These are phyloP conservation scores for Telmatochromis sp. DNA, from an alignment of 2,113 vertebrate genomes.

Conservation along the genomic window DNA sequence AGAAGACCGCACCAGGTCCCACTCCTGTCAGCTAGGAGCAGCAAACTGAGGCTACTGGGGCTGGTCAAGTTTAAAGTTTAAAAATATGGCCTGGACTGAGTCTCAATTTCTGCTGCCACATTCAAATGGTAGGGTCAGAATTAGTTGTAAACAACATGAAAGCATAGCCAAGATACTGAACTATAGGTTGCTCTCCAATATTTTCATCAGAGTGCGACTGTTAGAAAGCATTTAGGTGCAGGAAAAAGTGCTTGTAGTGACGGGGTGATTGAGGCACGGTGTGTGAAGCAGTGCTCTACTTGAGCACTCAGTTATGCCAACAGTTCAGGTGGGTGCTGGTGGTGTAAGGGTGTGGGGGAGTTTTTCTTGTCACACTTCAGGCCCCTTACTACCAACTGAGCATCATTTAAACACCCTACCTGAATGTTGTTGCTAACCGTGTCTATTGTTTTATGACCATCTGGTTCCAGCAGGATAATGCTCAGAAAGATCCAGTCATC, in stretches of 20 bases:
- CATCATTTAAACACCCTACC: not conserved
- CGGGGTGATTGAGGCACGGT: not conserved
- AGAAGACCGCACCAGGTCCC: not conserved
- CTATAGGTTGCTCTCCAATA: fast-evolving
- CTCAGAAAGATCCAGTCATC: not conserved
- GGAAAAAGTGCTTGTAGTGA: not conserved
- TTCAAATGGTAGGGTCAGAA: not conserved
- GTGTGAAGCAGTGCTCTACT: not conserved
- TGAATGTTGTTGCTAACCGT: not conserved
- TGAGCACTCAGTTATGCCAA: not conserved
- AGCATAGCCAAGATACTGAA: not conserved
- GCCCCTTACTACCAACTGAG: not conserved
- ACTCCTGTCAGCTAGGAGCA: not conserved
- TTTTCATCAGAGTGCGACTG: not conserved
- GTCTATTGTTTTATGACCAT: not conserved
- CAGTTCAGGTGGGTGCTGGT: not conserved
- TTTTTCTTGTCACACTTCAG: not conserved
- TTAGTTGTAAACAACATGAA: not conserved
- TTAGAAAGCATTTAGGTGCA: not conserved
- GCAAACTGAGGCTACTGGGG: not conserved
- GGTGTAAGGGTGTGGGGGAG: not conserved
- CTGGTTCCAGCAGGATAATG: not conserved
- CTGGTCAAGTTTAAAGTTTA: not conserved
- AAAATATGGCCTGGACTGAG: fast-evolving
- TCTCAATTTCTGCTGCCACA: not conserved